Evolutionary conservation across 2,113 vertebrate genomes (phyloP), one percentile per base, ranked within the genome.

Genomic region (Sphaerodactylus townsendi): DNA sequence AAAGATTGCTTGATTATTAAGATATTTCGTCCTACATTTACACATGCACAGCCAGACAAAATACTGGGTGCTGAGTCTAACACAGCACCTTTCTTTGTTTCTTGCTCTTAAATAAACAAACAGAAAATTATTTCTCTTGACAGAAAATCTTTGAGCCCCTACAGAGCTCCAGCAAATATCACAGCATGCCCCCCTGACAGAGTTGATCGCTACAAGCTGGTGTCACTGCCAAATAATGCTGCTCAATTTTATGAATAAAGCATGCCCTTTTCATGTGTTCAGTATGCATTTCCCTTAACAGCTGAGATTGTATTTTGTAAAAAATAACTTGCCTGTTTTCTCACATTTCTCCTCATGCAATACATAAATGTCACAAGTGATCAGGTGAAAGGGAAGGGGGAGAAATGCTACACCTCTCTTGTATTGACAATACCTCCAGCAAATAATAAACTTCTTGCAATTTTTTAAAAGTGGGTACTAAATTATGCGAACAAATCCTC

Each of bases 381-480:
- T 93, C 90, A 90, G 85, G 86, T 87, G 84, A 85, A 23, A n/a
- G 7, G 17, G 0, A 25, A 25, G 5, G 5, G 0, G 35, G 83
- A 85, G n/a, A 83, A 59, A 92, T 87, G 56, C 84, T 5, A 79
- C 84, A 90, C 44, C 68, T 89, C 74, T 87, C 79, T 25, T 92
- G 86, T 93, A 92, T 65, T 91, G 88, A 79, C 82, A 86, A 92
- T 92, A 88, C 79, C 70, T 78, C 46, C 19, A 41, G 88, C 83
- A 94, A 89, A 93, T 85, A 95, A 90, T 90, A 93, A 17, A 95
- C 89, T 93, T 90, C 79, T 92, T 87, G 77, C 81, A 94, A 89
- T 92, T 94, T 95, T 90, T 81, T 94, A 94, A 94, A 93, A 93
- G 93, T 28, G 81, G 86, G 89, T 76, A 90, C 88, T 88, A 95